Conservation (phyloP, 2,888 invertebrate genomes). For the Nemurella pictetii region DNA sequence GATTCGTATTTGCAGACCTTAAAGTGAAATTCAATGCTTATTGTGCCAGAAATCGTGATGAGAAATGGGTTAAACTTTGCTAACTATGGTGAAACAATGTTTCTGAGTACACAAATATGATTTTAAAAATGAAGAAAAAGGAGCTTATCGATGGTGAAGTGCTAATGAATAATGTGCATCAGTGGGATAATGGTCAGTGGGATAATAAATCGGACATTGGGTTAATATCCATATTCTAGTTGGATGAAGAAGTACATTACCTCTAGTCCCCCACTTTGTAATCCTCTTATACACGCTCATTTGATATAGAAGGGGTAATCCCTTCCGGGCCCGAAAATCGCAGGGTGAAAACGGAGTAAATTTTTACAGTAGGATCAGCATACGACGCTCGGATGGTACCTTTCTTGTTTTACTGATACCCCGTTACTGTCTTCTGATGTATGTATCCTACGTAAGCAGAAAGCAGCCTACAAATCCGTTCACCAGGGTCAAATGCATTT, state of each 20-base stretch:
- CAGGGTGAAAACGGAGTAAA: background rate
- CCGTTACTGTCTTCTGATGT: background rate
- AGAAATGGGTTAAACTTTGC: too few relatives aligned
- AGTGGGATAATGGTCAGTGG: background rate
- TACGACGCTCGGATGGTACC: background rate
- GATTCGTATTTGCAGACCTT: background rate
- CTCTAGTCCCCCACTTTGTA: background rate
- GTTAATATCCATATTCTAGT: background rate
- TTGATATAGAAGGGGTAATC: background rate
- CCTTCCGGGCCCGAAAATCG: background rate
- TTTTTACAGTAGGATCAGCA: background rate
- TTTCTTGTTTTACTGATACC: background rate
- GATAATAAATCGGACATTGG: background rate
- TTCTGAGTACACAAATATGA: too few relatives aligned
- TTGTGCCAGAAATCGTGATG: too few relatives aligned
- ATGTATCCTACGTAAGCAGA: background rate
- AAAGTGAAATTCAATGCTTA: too few relatives aligned
- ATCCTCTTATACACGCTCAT: slow-evolving; percentile 14
- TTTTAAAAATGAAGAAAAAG: background rate
- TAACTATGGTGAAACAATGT: too few relatives aligned
- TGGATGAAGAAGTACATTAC: slow-evolving; percentile 9
- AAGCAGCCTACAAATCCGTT: background rate
- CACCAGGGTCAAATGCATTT: background rate
- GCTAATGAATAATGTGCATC: slow-evolving; percentile 6
- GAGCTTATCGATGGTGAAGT: background rate